A percentile compares a stretch with the other conserved stretches of the same genome.
Conservation (phyloP, 2,797 vertebrate genomes). For the Myotis daubentonii region DNA sequence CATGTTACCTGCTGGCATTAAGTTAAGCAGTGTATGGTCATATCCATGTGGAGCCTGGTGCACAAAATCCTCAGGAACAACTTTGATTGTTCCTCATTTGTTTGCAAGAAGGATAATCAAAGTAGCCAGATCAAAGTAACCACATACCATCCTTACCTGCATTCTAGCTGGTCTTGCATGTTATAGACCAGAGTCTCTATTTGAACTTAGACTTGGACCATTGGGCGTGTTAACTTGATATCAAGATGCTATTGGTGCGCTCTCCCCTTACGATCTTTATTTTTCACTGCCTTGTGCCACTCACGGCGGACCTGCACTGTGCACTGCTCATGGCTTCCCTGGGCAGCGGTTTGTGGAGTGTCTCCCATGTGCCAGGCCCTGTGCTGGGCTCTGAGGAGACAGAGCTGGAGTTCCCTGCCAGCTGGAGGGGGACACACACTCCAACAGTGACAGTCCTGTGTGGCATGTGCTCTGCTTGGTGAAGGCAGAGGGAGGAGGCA, state of each 20-base stretch:
- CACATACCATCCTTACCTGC: background rate
- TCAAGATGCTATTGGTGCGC: background rate
- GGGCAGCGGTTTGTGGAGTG: background rate
- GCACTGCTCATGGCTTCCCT: rapidly evolving
- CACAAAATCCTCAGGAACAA: background rate
- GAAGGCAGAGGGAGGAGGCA: background rate
- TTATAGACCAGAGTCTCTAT: background rate
- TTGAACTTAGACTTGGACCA: background rate
- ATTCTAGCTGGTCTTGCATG: slow-evolving; percentile 32
- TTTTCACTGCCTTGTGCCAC: background rate
- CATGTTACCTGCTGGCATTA: background rate
- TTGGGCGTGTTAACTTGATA: background rate
- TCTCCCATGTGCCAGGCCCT: background rate
- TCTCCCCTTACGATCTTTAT: background rate
- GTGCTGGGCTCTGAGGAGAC: background rate
- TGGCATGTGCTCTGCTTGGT: background rate
- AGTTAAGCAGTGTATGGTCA: background rate
- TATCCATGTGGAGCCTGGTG: background rate
- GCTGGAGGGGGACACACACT: background rate
- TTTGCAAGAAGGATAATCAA: background rate
- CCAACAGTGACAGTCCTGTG: background rate
- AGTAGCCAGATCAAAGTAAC: background rate
- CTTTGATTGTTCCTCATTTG: background rate
- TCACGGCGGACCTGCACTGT: no score
- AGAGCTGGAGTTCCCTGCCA: background rate